Base-by-base conservation (phyloP, 30 jellyfish, hydroid and myxozoan species). In the Aurelia sp. region DNA sequence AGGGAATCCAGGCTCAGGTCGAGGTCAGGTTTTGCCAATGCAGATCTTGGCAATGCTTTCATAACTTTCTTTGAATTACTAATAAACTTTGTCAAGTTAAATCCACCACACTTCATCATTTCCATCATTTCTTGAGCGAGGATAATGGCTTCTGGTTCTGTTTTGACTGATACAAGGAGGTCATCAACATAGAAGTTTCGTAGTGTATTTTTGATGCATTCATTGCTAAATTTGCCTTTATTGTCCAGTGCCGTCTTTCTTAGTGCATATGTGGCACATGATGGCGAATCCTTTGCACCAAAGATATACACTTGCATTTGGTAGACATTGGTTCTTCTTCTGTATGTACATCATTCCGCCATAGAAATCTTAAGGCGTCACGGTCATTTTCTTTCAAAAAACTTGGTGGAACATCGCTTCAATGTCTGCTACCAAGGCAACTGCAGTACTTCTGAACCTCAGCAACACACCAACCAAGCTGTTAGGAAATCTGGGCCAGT, bases 351-450 rank as follows among this genome's bases (percentile, higher is more conserved):
- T 80, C 86, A 22, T 64, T 51, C n/a, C 30, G 51, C 91, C 91
- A 80, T 16, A 80, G 67, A 17, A 80, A 65, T 51, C 91, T 64
- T 52, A 80, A 33, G 20, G 91, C 38, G 57, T 80, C 91, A 3
- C 58, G 64, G 53, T 80, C 92, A 22, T 17, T 33, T 16, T 67
- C 63, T 12, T 22, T 12, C 4, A 82, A 38, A 24, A 16, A 6
- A 70, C 87, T 67, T 70, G 87, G 78, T 67, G 92, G 27, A 82
- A 82, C 92, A 82, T 82, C 22, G 59, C 85, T 62, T 79, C 85
- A 4, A 80, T 66, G 31, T 78, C 80, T 3, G 78, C 77, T 27
- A 66, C 21, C 30, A 64, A 1, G 1, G 76, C 47, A 20, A 27
- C 33, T n/a, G n/a, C n/a, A n/a, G n/a, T n/a, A n/a, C n/a, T n/a